These are phyloP conservation scores for Onthophagus sagittarius DNA, from an alignment of 2,888 invertebrate species.

Conservation along the genomic window DNA sequence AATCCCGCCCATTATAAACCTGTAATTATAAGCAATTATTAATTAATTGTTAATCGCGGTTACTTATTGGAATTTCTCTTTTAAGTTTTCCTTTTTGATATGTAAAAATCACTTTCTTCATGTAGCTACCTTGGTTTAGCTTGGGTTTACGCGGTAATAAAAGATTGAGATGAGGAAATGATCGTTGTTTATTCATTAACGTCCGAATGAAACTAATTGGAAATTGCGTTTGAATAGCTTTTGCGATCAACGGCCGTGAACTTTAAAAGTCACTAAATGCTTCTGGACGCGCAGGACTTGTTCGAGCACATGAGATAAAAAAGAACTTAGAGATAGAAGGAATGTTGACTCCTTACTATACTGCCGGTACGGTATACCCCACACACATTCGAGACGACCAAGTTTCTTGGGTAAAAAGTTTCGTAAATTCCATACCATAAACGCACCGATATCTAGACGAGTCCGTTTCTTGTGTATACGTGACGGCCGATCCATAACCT, in stretches of 20 bases:
- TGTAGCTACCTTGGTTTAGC: neutral
- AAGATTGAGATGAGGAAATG: neutral
- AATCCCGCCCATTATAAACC: neutral
- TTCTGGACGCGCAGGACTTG: neutral
- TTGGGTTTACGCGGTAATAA: neutral
- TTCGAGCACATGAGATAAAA: neutral
- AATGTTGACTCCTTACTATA: neutral
- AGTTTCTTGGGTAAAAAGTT: neutral
- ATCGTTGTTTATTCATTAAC: neutral
- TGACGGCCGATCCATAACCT: constrained; percentile 10
- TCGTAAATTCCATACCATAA: constrained; percentile 13
- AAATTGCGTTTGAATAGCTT: neutral
- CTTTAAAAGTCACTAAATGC: neutral
- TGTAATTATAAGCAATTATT: neutral
- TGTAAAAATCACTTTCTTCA: neutral
- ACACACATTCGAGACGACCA: neutral
- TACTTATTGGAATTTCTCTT: neutral
- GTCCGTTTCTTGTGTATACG: constrained; percentile 1
- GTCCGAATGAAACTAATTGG: neutral
- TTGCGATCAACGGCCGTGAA: neutral
- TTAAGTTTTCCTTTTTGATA: neutral
- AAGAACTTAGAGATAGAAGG: neutral
- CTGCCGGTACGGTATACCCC: neutral
- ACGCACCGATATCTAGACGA: constrained; percentile 8
- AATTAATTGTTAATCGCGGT: neutral